Evolutionary conservation across 2,888 invertebrate species (phyloP), one percentile per base, ranked within the genome.

Genomic region (Stegana nigrithorax): DNA sequence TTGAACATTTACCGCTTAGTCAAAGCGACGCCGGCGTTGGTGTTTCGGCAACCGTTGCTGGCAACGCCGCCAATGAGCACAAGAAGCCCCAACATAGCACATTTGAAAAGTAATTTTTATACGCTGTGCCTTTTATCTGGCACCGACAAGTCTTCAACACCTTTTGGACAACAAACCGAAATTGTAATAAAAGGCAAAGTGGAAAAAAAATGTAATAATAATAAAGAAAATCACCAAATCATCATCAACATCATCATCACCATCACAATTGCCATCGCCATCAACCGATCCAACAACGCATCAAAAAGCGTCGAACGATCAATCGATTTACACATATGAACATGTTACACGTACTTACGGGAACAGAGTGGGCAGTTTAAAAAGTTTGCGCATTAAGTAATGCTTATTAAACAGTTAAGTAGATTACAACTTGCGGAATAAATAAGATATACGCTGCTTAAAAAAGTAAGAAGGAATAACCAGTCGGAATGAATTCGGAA

Each of bases 191-290:
- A 77, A 32, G 32, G 10, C 14, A 79, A 73, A 78, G 77, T 77
- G 78, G 73, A 79, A 79, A 79, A 79, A 79, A 75, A 79, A 73
- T 79, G 75, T 79, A 75, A 75, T 79, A 75, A 75, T 79, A 75
- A 75, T 75, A 75, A 77, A 77, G 77, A 75, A 79, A 79, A 79
- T 75, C 75, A 77, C 75, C 75, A 75, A 79, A 75, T 75, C 79
- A 75, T 75, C 79, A 78, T 76, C 77, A 75, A 72, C 75, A 75
- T 70, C 76, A 76, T 56, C 69, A 73, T 62, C 76, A 63, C 47
- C 67, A 63, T 55, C 73, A 59, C 65, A 63, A 57, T 61, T 47
- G 62, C 63, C 68, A 75, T 73, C 68, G 65, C 64, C 62, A n/a
- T n/a, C n/a, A n/a, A n/a, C n/a, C n/a, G n/a, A n/a, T n/a, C n/a